phyloP scores from a whole-genome alignment of 23 tunicate species.

The Trididemnum nubilum region DNA sequence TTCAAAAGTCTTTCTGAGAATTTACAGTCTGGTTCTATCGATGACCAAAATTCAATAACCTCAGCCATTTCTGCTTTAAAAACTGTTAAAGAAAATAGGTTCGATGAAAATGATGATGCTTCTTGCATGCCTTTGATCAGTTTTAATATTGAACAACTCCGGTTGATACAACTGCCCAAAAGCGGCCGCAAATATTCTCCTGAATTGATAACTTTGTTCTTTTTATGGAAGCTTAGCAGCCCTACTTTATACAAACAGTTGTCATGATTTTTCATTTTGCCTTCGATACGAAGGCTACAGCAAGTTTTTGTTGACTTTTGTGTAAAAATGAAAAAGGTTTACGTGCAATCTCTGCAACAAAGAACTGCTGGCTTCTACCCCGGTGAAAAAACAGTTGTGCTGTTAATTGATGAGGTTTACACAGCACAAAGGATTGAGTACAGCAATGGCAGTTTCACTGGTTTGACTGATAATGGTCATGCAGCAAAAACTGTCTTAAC shows the following conservation, averaged over 20 bases:
- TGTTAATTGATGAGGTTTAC: constrained; percentile 18
- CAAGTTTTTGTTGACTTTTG: constrained; percentile 2
- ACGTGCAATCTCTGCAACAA: not conserved
- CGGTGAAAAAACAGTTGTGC: constrained; percentile 6
- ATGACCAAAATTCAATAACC: not conserved
- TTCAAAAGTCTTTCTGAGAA: not conserved
- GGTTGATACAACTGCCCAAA: not conserved
- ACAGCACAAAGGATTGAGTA: constrained; percentile 29
- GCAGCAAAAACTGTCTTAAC: constrained; percentile 30
- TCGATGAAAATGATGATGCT: not conserved
- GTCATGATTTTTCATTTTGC: not conserved
- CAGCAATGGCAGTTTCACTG: constrained; percentile 18
- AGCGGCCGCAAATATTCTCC: not conserved
- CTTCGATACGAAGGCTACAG: not conserved
- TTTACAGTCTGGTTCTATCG: not conserved
- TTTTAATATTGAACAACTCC: constrained; percentile 16
- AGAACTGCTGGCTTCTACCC: not conserved
- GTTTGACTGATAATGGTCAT: constrained; percentile 15
- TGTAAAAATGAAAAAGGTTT: constrained; percentile 8
- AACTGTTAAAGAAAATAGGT: not conserved
- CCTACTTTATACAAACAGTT: not conserved
- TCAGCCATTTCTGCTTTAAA: constrained; percentile 14
- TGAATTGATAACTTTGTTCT: not conserved
- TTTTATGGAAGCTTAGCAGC: constrained; percentile 13
- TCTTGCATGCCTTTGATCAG: not conserved